Percentiles rank a stretch among this genome's conserved stretches.
Conservation (phyloP, 2,797 vertebrate species). For the Chanos chanos region DNA sequence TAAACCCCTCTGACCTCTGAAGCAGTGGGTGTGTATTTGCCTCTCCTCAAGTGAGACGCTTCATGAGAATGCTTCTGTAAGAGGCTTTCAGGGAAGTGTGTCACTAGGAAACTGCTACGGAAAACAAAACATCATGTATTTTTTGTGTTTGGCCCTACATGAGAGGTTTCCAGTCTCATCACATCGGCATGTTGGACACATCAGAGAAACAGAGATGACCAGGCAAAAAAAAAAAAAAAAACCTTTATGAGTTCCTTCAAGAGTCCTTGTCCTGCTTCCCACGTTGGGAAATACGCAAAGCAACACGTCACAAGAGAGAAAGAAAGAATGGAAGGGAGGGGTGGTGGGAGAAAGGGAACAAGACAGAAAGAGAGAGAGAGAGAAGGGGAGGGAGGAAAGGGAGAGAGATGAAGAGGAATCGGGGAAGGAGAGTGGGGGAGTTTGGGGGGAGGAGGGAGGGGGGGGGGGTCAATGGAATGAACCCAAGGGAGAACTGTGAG, state of each 20-base stretch:
- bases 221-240: constrained; percentile 42
- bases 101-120: constrained; percentile 50
- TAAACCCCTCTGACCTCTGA: constrained; percentile 22
- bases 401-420: too few relatives aligned
- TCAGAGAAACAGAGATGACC: constrained; percentile 57
- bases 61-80: constrained; percentile 56
- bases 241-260: constrained; percentile 40
- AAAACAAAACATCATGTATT: constrained; percentile 27
- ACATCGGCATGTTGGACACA: constrained; percentile 69
- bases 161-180: constrained; percentile 66
- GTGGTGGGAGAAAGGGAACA: constrained; percentile 33
- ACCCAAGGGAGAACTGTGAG: constrained; percentile 22
- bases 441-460: too few relatives aligned
- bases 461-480: constrained; percentile 36
- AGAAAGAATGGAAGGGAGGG: not conserved
- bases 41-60: constrained; percentile 6
- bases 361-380: constrained; percentile 13
- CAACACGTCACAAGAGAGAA: not conserved
- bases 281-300: constrained; percentile 26
- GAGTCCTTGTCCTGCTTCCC: constrained; percentile 57
- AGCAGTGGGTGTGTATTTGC: constrained; percentile 28
- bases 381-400: constrained; percentile 1
- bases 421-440: not conserved
- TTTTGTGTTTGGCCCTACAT: constrained; percentile 64
- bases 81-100: constrained; percentile 49